phyloP scores from a whole-genome alignment of 2,888 invertebrate species.

The Synanthedon myopaeformis region DNA sequence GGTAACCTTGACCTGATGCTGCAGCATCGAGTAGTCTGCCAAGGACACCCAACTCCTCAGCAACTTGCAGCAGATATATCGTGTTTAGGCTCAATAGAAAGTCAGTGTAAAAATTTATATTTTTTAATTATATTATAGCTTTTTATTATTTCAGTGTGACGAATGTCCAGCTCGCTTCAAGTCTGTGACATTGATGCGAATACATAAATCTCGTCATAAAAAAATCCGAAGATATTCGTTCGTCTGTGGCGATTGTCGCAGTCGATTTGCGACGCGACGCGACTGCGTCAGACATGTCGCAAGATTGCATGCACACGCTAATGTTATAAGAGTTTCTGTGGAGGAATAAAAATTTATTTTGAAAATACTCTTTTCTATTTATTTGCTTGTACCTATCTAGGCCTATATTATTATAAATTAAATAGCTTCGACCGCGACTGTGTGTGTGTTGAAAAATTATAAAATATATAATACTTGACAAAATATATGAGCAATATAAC shows the following conservation, averaged over 20 bases:
- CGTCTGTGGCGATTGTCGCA: background rate
- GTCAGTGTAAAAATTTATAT: no score
- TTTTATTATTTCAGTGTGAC: conserved; percentile 9
- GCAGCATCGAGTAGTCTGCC: no score
- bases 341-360: background rate
- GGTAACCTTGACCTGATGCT: no score
- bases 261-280: background rate
- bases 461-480: no score
- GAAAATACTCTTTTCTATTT: background rate
- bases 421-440: no score
- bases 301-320: background rate
- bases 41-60: no score
- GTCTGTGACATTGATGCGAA: conserved; percentile 8
- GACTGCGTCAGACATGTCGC: background rate
- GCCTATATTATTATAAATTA: no score
- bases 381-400: background rate
- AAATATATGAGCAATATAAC: no score
- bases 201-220: conserved; percentile 4
- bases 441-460: no score
- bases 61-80: no score
- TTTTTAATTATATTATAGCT: no score
- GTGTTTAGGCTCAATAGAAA: no score
- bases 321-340: background rate
- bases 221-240: background rate
- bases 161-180: conserved; percentile 10